These are phyloP conservation scores for Enteromius trimaculatus DNA, from an alignment of 2,797 vertebrate species.

Conservation along the genomic window DNA sequence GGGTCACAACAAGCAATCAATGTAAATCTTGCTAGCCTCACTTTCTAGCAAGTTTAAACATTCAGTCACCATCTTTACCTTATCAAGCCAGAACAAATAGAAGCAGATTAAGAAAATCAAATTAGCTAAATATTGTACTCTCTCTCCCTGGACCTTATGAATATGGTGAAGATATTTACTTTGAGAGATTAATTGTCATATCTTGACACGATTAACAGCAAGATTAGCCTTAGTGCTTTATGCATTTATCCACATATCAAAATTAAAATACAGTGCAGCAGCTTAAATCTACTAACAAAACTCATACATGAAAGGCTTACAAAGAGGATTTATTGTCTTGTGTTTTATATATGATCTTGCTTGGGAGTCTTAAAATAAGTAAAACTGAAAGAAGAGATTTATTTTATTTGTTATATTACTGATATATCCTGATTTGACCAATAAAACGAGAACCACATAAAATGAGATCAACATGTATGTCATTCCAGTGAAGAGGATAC, in stretches of 20 bases:
- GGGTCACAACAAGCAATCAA: slow-evolving; percentile 43
- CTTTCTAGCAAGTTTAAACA: slow-evolving; percentile 21
- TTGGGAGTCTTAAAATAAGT: not conserved
- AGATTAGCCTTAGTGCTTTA: not conserved
- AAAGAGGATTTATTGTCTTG: not conserved
- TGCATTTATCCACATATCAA: not conserved
- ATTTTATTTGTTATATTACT: not conserved
- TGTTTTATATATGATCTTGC: not conserved
- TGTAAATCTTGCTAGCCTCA: slow-evolving; percentile 37
- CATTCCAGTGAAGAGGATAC: not conserved
- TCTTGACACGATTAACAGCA: slow-evolving; percentile 10
- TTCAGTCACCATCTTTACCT: slow-evolving; percentile 36
- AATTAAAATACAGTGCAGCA: not conserved
- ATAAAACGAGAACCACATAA: not conserved
- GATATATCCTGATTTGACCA: slow-evolving; percentile 1
- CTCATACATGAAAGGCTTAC: not conserved
- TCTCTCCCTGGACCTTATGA: slow-evolving; percentile 15
- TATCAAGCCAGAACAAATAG: slow-evolving; percentile 32
- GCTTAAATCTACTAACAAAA: not conserved
- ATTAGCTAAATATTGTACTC: slow-evolving; percentile 29
- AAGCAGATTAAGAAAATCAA: slow-evolving; percentile 50
- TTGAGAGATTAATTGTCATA: slow-evolving; percentile 31
- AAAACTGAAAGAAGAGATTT: not conserved
- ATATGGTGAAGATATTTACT: not conserved
- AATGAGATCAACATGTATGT: slow-evolving; percentile 21